Evolutionary conservation across 2,888 invertebrate species (phyloP).

Genomic region (Cactoblastis cactorum): DNA sequence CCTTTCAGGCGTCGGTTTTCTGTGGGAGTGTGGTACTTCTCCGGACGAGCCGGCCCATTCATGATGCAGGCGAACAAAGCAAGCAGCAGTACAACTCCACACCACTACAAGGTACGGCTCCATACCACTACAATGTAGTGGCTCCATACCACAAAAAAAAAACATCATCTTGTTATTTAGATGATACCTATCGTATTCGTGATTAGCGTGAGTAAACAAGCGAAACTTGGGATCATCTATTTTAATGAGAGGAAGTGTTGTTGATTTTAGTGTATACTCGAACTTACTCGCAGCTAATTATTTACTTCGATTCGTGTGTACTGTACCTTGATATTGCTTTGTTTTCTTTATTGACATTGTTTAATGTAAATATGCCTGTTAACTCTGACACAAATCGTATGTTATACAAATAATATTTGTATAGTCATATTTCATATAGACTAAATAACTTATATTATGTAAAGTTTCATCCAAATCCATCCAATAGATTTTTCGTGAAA

Average conservation of each 20-base stretch:
- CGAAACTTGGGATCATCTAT: conserved; percentile 11
- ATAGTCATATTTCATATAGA: no score
- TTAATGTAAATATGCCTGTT: not conserved
- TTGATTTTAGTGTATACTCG: conserved; percentile 17
- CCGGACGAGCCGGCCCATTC: no score
- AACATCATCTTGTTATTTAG: not conserved
- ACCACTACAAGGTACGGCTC: no score
- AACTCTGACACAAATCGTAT: not conserved
- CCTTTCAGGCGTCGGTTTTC: no score
- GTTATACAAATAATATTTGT: not conserved
- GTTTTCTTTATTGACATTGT: not conserved
- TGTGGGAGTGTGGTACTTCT: no score
- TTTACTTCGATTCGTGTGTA: not conserved
- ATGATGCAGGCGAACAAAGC: no score
- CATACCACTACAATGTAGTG: no score
- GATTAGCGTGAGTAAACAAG: conserved; percentile 20
- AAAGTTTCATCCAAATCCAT: no score
- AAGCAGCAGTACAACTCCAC: no score
- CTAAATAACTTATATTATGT: no score
- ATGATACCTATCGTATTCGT: conserved; percentile 8
- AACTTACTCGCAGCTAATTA: conserved; percentile 11
- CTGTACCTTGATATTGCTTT: conserved; percentile 7
- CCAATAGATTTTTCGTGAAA: no score
- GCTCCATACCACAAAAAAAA: no score
- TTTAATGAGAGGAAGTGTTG: conserved; percentile 17